Evolutionary conservation across 2,113 vertebrate genomes (phyloP), one percentile per base, ranked within the genome.

Genomic region (Oceanites oceanicus): DNA sequence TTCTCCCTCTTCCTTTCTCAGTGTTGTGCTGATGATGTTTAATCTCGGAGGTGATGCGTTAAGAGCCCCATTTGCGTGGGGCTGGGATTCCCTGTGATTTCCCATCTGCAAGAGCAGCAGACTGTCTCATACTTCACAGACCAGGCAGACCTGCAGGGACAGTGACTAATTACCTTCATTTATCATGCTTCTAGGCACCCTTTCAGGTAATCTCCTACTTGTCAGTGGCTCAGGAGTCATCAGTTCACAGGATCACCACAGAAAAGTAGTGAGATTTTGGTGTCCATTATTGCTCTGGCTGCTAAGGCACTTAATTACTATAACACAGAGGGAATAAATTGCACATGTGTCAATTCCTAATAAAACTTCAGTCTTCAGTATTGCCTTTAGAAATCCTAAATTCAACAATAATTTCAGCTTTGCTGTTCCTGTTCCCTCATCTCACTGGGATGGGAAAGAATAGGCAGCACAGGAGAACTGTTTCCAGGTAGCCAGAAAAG

Each of bases 161-260:
- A 98, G 97, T 98, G 98, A 98, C 98, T 98, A 98, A 99, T 98
- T 98, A 96, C 98, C 96, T 98, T 98, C 97, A 98, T 98, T 99
- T 98, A 98, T 98, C 98, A 98, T 94, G 90, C 97, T 97, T 98
- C 92, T 85, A 96, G 95, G 93, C 94, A 95, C 92, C 90, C 96
- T 97, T 97, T 63, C 97, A 98, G 98, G 97, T 98, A 98, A 98
- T 98, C 97, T 98, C 97, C 97, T 98, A 96, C 97, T 97, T 98
- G 97, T 98, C 97, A 98, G 91, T 72, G 74, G 92, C 94, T 97
- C 98, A 98, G 97, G 90, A 98, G 44, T 40, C 68, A 82, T 68
- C 67, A 38, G 16, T 77, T 95, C 81, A 72, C 55, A 80, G 79
- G n/a, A 92, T 22, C 6, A 74, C 61, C 36, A 32, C 40, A 73